A percentile compares a stretch with the other conserved stretches of the same genome.
Evolutionary conservation across 2,888 invertebrate species (phyloP).

Genomic region (Melangyna quadrimaculata): DNA sequence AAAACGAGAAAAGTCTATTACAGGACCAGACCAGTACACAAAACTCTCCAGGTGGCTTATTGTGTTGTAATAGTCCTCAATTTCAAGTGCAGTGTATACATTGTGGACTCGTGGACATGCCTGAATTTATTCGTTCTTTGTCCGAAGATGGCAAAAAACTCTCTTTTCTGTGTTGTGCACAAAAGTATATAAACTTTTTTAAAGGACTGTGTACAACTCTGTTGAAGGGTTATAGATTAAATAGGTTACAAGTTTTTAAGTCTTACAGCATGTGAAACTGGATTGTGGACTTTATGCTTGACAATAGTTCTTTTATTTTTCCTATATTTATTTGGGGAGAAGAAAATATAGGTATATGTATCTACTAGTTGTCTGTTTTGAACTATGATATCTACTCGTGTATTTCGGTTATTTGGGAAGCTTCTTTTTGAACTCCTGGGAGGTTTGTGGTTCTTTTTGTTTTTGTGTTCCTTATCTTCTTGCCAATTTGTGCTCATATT

Average conservation of each 20-base stretch:
- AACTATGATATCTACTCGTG: background rate
- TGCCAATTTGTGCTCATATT: background rate
- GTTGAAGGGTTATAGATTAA: constrained; percentile 34
- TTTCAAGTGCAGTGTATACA: constrained; percentile 57
- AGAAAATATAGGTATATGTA: constrained; percentile 25
- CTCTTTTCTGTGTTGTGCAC: background rate
- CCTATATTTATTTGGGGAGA: background rate
- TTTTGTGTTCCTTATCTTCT: background rate
- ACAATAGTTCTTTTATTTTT: background rate
- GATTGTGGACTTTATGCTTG: constrained; percentile 27
- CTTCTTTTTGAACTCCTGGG: background rate
- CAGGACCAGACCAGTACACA: constrained; percentile 15
- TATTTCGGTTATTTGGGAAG: background rate
- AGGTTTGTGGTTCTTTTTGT: background rate
- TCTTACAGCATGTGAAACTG: constrained; percentile 15
- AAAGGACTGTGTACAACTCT: constrained; percentile 11
- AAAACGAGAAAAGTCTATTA: constrained; percentile 25
- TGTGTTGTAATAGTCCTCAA: constrained; percentile 65
- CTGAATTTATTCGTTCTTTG: constrained; percentile 57
- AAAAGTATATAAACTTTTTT: background rate
- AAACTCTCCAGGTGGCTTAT: constrained; percentile 68
- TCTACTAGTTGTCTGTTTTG: constrained; percentile 9
- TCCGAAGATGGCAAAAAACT: background rate
- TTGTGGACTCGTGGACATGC: constrained; percentile 47
- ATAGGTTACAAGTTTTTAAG: constrained; percentile 41